These are phyloP conservation scores for Pipistrellus pygmaeus DNA, from an alignment of 2,797 vertebrate species.

Conservation along the genomic window DNA sequence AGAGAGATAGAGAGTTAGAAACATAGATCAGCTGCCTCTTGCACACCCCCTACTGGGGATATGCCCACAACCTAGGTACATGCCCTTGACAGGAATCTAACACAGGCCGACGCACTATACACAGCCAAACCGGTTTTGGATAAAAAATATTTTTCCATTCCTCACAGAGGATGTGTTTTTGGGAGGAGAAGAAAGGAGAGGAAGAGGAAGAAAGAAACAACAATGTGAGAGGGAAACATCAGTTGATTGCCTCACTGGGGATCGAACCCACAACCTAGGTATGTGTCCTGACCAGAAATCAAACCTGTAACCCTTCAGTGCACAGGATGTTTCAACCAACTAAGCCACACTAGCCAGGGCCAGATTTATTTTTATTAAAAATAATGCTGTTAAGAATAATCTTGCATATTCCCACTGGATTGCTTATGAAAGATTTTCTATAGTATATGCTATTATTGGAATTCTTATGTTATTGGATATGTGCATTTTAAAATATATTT, in stretches of 20 bases:
- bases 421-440: not conserved
- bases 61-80: no score
- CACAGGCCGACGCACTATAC: no score
- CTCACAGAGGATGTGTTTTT: not conserved
- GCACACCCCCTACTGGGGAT: no score
- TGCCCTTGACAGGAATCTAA: no score
- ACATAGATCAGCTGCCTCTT: no score
- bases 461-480: not conserved
- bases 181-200: not conserved
- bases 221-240: not conserved
- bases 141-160: not conserved
- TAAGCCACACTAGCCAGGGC: not conserved
- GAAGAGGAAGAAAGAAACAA: not conserved
- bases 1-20: no score
- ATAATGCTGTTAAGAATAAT: not conserved
- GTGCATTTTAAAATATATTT: not conserved
- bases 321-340: not conserved
- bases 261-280: not conserved
- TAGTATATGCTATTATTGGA: not conserved
- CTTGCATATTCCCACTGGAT: not conserved
- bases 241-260: not conserved
- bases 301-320: not conserved
- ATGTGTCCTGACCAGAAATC: not conserved
- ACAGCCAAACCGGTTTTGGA: no score
- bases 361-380: conserved; percentile 6